These are phyloP conservation scores for Trachymyrmex cornetzi DNA, from an alignment of 1,140 invertebrate genomes.

Conservation along the genomic window DNA sequence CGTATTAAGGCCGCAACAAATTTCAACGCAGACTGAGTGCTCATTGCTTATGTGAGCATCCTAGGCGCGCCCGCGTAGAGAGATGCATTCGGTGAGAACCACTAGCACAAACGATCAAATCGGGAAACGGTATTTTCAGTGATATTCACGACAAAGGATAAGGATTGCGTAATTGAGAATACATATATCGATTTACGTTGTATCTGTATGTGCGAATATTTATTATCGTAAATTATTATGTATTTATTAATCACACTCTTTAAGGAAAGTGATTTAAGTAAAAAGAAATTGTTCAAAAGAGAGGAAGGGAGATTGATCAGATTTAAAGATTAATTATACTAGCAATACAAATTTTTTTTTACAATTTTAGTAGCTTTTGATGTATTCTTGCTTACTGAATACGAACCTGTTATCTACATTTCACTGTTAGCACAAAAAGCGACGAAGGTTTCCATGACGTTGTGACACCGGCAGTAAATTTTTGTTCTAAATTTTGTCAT, in stretches of 20 bases:
- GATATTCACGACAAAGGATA: conserved; percentile 29
- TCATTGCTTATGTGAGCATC: conserved; percentile 63
- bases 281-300: too few relatives aligned
- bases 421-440: too few relatives aligned
- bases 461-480: too few relatives aligned
- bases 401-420: too few relatives aligned
- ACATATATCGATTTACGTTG: background rate
- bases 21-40: conserved; percentile 57
- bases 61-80: conserved; percentile 8
- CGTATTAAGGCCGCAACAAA: conserved; percentile 66
- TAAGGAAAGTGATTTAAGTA: too few relatives aligned
- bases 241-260: background rate
- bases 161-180: conserved; percentile 34
- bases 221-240: background rate
- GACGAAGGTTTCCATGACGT: too few relatives aligned
- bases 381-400: too few relatives aligned
- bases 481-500: too few relatives aligned
- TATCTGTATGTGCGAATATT: background rate
- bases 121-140: conserved; percentile 7
- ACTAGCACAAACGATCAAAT: conserved; percentile 28
- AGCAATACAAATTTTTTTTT: too few relatives aligned
- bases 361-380: too few relatives aligned
- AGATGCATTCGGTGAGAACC: background rate
- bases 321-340: too few relatives aligned
- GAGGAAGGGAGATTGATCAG: too few relatives aligned